Evolutionary conservation across 2,113 vertebrate genomes (phyloP).

Genomic region (Tetrax tetrax): DNA sequence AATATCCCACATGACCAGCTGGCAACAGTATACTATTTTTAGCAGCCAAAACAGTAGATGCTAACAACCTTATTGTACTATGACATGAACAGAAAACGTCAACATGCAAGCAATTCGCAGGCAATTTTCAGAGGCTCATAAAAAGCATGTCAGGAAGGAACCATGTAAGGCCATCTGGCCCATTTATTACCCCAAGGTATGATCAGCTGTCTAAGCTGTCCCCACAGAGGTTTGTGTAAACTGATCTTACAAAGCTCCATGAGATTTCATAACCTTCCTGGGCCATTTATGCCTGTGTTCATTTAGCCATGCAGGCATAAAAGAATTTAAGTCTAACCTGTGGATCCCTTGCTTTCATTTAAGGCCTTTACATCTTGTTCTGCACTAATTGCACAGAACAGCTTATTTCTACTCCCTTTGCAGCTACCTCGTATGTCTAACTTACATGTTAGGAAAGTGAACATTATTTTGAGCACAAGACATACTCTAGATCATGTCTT

Average conservation of each 20-base stretch:
- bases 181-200: background rate
- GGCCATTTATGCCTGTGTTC: background rate
- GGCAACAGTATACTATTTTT: background rate
- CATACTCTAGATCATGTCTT: background rate
- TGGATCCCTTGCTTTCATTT: background rate
- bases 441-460: rapidly evolving
- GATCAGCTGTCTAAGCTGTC: background rate
- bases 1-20: background rate
- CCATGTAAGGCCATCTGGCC: background rate
- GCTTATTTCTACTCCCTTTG: background rate
- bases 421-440: rapidly evolving
- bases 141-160: background rate
- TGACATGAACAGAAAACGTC: background rate
- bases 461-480: rapidly evolving
- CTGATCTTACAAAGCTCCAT: background rate
- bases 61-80: background rate
- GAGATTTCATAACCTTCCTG: background rate
- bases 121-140: background rate
- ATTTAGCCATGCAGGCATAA: background rate
- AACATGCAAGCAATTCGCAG: background rate
- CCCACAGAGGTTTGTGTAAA: background rate
- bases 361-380: background rate
- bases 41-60: background rate
- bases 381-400: background rate
- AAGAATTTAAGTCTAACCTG: background rate